Conservation (phyloP, 2,797 vertebrate genomes). For the Sphaeramia orbicularis region DNA sequence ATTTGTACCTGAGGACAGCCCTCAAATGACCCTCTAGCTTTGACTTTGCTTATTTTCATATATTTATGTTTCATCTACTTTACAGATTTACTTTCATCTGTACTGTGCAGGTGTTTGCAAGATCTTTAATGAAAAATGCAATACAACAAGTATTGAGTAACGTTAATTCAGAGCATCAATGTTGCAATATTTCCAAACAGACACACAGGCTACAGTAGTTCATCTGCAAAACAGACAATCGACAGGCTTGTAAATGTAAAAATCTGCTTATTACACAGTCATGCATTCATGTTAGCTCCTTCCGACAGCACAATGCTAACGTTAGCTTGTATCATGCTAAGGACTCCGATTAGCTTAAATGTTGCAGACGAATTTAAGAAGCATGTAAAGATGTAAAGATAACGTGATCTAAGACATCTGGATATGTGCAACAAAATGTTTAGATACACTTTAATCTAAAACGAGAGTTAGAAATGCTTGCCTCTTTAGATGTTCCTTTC, state of each 20-base stretch:
- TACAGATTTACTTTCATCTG: too few species aligned
- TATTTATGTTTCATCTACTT: neutral
- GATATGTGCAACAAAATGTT: neutral
- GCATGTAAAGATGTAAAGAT: neutral
- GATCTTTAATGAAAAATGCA: neutral
- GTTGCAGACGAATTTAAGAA: neutral
- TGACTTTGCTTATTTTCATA: neutral
- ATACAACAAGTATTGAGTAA: neutral
- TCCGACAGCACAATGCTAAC: slow-evolving; percentile 29
- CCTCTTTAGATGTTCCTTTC: slow-evolving; percentile 34
- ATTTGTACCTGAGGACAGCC: too few species aligned
- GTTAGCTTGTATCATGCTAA: slow-evolving; percentile 47
- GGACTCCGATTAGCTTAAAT: neutral
- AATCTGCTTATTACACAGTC: neutral
- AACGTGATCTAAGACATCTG: rapidly evolving
- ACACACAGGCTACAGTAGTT: neutral
- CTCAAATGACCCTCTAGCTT: too few species aligned
- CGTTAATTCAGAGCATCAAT: too few species aligned
- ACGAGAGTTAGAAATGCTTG: neutral
- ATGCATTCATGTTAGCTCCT: slow-evolving; percentile 7
- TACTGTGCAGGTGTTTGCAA: neutral
- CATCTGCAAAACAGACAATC: neutral
- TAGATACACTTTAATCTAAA: neutral
- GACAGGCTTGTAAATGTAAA: neutral
- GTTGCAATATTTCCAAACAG: neutral